Conservation (phyloP, 2,113 vertebrate species). For the Larimichthys polyactis region DNA sequence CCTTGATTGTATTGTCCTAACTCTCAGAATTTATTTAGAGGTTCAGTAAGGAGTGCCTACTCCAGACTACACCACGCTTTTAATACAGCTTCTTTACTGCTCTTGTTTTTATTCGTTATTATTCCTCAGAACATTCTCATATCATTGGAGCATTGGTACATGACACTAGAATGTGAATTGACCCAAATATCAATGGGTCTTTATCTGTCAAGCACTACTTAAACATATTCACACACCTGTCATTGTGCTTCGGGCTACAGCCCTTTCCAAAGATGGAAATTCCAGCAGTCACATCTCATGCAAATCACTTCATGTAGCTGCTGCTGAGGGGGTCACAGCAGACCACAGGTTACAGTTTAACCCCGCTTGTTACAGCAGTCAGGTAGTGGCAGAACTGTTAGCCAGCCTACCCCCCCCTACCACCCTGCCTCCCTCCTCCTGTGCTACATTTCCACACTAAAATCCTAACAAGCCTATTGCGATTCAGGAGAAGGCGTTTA, state of each 20-base stretch:
- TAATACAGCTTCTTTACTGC: not conserved
- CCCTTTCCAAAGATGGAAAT: constrained; percentile 49
- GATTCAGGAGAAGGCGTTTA: constrained; percentile 75
- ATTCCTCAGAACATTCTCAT: not conserved
- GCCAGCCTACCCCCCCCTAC: not conserved
- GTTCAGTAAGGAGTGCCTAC: not conserved
- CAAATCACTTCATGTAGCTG: constrained; percentile 55
- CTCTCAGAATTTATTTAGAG: constrained; percentile 5
- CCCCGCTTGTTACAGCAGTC: constrained; percentile 65
- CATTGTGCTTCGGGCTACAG: constrained; percentile 22
- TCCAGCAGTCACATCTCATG: constrained; percentile 60
- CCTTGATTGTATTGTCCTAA: not conserved
- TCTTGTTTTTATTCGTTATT: not conserved
- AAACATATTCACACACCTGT: constrained; percentile 37
- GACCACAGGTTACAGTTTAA: constrained; percentile 71
- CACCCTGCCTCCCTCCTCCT: not conserved
- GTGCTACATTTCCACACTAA: constrained; percentile 68
- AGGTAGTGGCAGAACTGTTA: constrained; percentile 47
- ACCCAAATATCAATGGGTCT: constrained; percentile 44
- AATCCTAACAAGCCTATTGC: constrained; percentile 74
- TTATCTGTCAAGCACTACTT: constrained; percentile 12
- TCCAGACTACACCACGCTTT: not conserved
- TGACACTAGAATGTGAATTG: constrained; percentile 28
- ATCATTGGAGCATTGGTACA: constrained; percentile 23
- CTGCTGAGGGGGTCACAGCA: constrained; percentile 37